phyloP scores from a whole-genome alignment of 2,888 invertebrate species.

The Drosophila cognata region DNA sequence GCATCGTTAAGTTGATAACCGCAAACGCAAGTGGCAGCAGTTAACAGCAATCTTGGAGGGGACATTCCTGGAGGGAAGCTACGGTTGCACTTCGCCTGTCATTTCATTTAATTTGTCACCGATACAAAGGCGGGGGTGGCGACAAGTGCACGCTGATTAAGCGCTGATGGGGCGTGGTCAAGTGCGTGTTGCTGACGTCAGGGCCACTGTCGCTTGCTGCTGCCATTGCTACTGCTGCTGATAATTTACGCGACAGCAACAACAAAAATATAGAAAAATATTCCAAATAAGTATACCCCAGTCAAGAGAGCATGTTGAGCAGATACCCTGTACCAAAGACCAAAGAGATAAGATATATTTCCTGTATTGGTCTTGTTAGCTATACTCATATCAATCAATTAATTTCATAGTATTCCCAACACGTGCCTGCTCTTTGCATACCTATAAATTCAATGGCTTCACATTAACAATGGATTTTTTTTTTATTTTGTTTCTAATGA shows the following conservation, averaged over 20 bases:
- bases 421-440: neutral
- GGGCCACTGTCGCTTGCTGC: conserved; percentile 25
- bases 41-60: conserved; percentile 21
- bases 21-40: conserved; percentile 28
- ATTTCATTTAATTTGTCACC: conserved; percentile 74
- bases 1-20: conserved; percentile 66
- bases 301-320: neutral
- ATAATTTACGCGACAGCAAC: conserved; percentile 39
- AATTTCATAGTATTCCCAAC: neutral
- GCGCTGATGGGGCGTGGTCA: conserved; percentile 43
- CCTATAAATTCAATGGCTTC: neutral
- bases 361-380: neutral
- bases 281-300: neutral
- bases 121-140: neutral
- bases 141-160: conserved; percentile 37
- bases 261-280: neutral
- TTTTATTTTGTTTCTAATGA: neutral
- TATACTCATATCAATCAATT: neutral
- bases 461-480: neutral
- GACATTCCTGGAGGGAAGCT: neutral
- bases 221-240: conserved; percentile 23
- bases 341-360: neutral
- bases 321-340: neutral
- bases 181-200: conserved; percentile 65
- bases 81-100: conserved; percentile 39